These are phyloP conservation scores for Lycia hirtaria DNA, from an alignment of 2,888 invertebrate species.

Conservation along the genomic window DNA sequence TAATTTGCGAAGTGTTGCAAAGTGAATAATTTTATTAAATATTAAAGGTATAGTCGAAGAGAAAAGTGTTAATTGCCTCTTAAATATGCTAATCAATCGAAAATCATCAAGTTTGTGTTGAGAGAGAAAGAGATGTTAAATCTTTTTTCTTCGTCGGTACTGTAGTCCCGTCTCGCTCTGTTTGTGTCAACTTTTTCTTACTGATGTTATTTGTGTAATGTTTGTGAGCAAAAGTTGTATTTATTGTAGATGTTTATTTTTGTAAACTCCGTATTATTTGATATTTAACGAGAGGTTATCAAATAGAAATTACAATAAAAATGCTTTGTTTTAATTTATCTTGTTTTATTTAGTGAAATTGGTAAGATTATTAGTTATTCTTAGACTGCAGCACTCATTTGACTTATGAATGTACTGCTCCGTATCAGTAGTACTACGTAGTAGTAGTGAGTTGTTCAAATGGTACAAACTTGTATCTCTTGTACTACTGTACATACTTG, in stretches of 20 bases:
- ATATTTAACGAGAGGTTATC: conserved; percentile 69
- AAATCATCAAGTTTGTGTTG: background rate
- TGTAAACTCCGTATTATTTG: conserved; percentile 65
- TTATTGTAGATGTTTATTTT: conserved; percentile 84
- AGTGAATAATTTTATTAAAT: conserved; percentile 26
- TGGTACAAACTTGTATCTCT: too few species aligned
- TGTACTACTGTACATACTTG: too few species aligned
- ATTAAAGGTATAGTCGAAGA: conserved; percentile 32
- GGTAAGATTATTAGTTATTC: too few species aligned
- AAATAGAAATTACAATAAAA: conserved; percentile 71
- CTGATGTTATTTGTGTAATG: conserved; percentile 26
- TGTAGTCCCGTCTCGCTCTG: conserved; percentile 30
- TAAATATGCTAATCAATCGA: background rate
- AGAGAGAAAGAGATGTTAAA: conserved; percentile 1
- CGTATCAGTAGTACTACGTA: too few species aligned
- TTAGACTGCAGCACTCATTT: too few species aligned
- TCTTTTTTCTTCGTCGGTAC: conserved; percentile 39
- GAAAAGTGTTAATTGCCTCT: conserved; percentile 28
- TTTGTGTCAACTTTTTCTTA: conserved; percentile 33
- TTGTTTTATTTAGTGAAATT: conserved; percentile 41
- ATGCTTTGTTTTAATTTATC: conserved; percentile 71
- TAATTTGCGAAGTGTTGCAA: conserved; percentile 21
- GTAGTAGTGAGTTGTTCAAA: too few species aligned
- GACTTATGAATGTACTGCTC: too few species aligned
- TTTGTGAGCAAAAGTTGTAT: conserved; percentile 58